Percentiles rank a stretch among this genome's conserved stretches.
Conservation (phyloP, 2,888 invertebrate genomes). For the Heliothis peltigera region DNA sequence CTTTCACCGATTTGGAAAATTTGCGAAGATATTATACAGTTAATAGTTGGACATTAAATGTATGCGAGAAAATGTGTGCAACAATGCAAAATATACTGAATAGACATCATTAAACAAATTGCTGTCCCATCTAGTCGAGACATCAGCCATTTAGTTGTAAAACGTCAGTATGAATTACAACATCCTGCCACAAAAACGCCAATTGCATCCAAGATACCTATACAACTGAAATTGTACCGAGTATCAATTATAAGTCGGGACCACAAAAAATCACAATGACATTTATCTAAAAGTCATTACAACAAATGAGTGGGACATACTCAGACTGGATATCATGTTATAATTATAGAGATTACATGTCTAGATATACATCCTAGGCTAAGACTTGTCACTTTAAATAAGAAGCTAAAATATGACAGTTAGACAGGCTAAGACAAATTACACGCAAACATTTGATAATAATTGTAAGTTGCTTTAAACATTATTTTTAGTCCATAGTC, state of each 20-base stretch:
- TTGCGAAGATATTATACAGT: no score
- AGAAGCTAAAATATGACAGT: conserved; percentile 45
- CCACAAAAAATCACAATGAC: conserved; percentile 53
- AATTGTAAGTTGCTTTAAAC: conserved; percentile 14
- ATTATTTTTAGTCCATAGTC: conserved; percentile 10
- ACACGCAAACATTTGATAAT: conserved; percentile 11
- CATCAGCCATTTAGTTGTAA: conserved; percentile 51
- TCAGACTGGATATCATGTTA: conserved; percentile 20
- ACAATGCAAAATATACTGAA: conserved; percentile 37
- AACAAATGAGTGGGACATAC: conserved; percentile 35
- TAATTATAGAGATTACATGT: conserved; percentile 46
- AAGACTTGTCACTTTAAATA: conserved; percentile 49
- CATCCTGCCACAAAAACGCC: conserved; percentile 51
- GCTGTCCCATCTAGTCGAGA: conserved; percentile 50
- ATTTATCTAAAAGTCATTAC: conserved; percentile 60
- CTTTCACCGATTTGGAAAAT: no score
- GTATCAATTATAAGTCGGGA: conserved; percentile 48
- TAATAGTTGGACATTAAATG: conserved; percentile 5
- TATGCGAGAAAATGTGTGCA: conserved; percentile 24
- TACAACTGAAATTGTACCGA: conserved; percentile 43
- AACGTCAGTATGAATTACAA: conserved; percentile 48
- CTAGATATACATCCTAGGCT: conserved; percentile 33
- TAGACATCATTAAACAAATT: conserved; percentile 53
- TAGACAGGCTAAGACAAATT: conserved; percentile 39
- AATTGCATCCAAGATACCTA: conserved; percentile 44